phyloP scores from a whole-genome alignment of 2,888 invertebrate species.

The Artemia sp. region DNA sequence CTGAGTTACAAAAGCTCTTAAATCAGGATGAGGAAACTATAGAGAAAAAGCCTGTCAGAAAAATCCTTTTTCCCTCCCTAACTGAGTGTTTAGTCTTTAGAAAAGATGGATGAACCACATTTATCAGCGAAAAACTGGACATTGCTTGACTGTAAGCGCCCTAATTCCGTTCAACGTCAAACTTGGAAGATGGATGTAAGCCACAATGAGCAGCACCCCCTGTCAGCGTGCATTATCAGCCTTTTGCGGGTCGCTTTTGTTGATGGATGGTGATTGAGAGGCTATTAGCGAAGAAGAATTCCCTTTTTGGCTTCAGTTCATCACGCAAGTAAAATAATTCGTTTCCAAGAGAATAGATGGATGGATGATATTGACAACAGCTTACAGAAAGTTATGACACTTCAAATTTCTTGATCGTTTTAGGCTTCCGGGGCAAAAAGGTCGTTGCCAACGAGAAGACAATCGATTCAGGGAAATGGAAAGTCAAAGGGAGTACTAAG shows the following conservation, averaged over 20 bases:
- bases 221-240: slow-evolving; percentile 16
- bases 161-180: slow-evolving; percentile 14
- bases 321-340: slow-evolving; percentile 4
- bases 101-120: slow-evolving; percentile 10
- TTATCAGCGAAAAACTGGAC: slow-evolving; percentile 12
- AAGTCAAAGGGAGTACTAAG: too few species aligned
- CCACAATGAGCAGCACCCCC: slow-evolving; percentile 11
- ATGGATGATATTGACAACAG: too few species aligned
- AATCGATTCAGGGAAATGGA: too few species aligned
- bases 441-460: too few species aligned
- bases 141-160: slow-evolving; percentile 7
- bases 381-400: too few species aligned
- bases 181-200: slow-evolving; percentile 8
- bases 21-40: too few species aligned
- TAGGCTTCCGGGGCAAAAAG: too few species aligned
- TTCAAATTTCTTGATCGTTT: too few species aligned
- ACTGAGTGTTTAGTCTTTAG: slow-evolving; percentile 11
- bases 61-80: background rate
- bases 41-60: background rate
- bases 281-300: slow-evolving; percentile 4
- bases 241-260: slow-evolving; percentile 15
- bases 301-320: slow-evolving; percentile 11
- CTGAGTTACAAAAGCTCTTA: too few species aligned
- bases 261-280: slow-evolving; percentile 14
- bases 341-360: too few species aligned